phyloP scores from a whole-genome alignment of 30 jellyfish, hydroid and myxozoan genomes.

The Pseudorhiza aurosa region DNA sequence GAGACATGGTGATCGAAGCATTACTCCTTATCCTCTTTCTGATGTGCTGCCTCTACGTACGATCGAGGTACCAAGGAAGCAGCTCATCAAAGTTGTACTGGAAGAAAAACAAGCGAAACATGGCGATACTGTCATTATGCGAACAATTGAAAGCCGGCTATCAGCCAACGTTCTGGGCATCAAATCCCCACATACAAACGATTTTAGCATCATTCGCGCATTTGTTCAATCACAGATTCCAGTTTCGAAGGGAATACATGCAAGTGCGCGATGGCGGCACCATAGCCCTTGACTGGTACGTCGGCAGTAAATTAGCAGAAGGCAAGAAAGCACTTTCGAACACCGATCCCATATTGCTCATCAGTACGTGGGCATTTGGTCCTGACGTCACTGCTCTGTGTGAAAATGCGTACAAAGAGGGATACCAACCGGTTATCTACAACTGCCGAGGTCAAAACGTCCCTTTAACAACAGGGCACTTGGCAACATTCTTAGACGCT shows the following conservation, averaged over 20 bases:
- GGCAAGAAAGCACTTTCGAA: slow-evolving; percentile 1
- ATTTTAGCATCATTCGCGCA: slow-evolving; percentile 27
- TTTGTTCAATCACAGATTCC: slow-evolving; percentile 25
- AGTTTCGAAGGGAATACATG: slow-evolving; percentile 39
- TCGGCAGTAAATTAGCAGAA: background rate
- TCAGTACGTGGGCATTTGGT: slow-evolving; percentile 41
- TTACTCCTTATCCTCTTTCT: background rate
- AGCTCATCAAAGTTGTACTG: slow-evolving; percentile 55
- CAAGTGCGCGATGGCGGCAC: slow-evolving; percentile 76
- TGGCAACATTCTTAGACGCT: slow-evolving; percentile 53
- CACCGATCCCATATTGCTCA: slow-evolving; percentile 38
- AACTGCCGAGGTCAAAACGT: slow-evolving; percentile 65
- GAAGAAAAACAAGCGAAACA: slow-evolving; percentile 68
- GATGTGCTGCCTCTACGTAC: slow-evolving; percentile 9
- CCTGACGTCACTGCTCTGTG: slow-evolving; percentile 36
- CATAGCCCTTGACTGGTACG: slow-evolving; percentile 63
- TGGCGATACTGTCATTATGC: slow-evolving; percentile 43
- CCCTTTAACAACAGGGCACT: slow-evolving; percentile 41
- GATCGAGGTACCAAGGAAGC: slow-evolving; percentile 19
- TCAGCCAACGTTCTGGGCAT: slow-evolving; percentile 79
- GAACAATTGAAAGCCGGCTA: slow-evolving; percentile 38
- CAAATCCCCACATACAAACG: slow-evolving; percentile 61
- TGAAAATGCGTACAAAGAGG: slow-evolving; percentile 21
- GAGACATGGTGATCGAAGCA: slow-evolving; percentile 57
- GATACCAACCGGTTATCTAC: slow-evolving; percentile 67